Base-by-base conservation (phyloP, 2,113 vertebrate species). In the Trochalopteron elliotii region DNA sequence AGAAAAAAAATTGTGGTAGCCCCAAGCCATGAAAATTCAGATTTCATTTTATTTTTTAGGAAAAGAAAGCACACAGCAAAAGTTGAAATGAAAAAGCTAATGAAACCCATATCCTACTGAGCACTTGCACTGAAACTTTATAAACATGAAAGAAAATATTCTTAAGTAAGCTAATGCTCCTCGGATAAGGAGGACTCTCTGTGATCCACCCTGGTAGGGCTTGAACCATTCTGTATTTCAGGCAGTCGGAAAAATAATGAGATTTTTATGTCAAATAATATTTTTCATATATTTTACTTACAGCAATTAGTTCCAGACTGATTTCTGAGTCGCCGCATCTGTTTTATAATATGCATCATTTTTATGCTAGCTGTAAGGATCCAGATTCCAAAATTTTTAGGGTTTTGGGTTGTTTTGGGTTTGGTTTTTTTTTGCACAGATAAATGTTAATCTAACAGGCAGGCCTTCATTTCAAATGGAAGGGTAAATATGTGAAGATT, bases 1-100 rank as follows among this genome's bases (percentile, higher is more conserved):
- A 95, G 64, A 97, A 97, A 97, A 97, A 97, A 96, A 94, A 27
- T 77, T 89, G 89, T 94, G 95, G 96, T 96, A 97, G 96, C 97
- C 80, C 81, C 90, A 89, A 97, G 96, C 89, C 89, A 92, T 69
- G 94, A 97, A 97, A 97, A 85, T 92, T 96, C 87, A 88, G 82
- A 85, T 95, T 13, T 94, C 67, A 77, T 76, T 75, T 90, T 81
- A 13, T 67, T 71, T 77, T 79, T 56, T 55, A 42, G 24, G 50
- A 45, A 70, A 86, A 83, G 68, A 96, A 95, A 96, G 76, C 82
- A 65, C 63, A 59, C 56, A 72, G 93, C 90, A 77, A 57, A 96
- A 93, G 69, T 79, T 68, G 74, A 95, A 95, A 94, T 92, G 96
- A 71, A 84, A 96, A 96, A 96, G 87, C 60, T 95, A 92, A 94